phyloP scores from a whole-genome alignment of 1,140 invertebrate species.

The Babylonia areolata region DNA sequence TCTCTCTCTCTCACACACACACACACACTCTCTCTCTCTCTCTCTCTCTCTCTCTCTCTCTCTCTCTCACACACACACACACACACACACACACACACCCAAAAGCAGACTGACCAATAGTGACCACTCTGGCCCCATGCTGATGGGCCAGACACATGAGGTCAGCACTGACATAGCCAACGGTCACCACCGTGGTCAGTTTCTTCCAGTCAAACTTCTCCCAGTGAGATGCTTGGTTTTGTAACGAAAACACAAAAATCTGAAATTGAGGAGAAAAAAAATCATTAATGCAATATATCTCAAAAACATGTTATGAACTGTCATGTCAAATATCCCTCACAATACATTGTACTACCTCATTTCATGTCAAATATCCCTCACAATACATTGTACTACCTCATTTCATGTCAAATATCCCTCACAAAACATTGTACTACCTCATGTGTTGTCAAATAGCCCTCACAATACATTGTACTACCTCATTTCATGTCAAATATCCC shows the following conservation, averaged over 20 bases:
- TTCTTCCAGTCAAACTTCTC: conserved; percentile 74
- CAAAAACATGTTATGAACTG: too few species aligned
- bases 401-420: too few species aligned
- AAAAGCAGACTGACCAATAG: conserved; percentile 48
- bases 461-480: too few species aligned
- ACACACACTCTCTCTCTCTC: background rate
- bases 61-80: background rate
- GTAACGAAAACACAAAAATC: conserved; percentile 73
- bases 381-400: too few species aligned
- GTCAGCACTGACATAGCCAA: conserved; percentile 67
- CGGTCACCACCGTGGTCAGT: conserved; percentile 73
- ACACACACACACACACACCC: background rate
- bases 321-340: too few species aligned
- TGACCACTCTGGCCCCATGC: conserved; percentile 67
- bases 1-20: background rate
- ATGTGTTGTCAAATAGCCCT: too few species aligned
- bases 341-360: too few species aligned
- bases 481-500: too few species aligned
- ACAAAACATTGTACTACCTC: too few species aligned
- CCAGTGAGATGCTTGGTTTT: conserved; percentile 66
- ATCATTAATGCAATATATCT: too few species aligned
- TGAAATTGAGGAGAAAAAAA: conserved; percentile 40
- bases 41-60: background rate
- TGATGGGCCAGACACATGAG: conserved; percentile 74
- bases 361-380: too few species aligned